Conservation (phyloP, 1,140 invertebrate species). For the Leptestheria dahalacensis region DNA sequence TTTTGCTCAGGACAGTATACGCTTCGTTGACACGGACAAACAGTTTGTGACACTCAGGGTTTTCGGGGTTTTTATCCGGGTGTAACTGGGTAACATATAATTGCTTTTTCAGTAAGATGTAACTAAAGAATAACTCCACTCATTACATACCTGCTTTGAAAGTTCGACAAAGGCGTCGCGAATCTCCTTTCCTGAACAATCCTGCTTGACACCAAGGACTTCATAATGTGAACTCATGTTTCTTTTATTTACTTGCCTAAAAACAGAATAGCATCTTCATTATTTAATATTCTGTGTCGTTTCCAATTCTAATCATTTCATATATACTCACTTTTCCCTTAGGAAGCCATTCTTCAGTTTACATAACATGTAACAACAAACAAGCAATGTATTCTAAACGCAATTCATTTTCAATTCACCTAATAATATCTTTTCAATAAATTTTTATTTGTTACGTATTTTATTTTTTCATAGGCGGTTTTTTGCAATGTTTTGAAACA, state of each 20-base stretch:
- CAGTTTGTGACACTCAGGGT: conserved; percentile 30
- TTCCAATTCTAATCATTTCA: too few species aligned
- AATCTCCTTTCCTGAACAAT: conserved; percentile 5
- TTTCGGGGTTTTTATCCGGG: conserved; percentile 40
- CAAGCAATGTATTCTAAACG: too few species aligned
- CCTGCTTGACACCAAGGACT: neutral
- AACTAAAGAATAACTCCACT: neutral
- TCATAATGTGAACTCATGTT: conserved; percentile 4
- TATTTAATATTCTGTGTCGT: neutral
- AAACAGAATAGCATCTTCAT: too few species aligned
- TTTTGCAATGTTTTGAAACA: too few species aligned
- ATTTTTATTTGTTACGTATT: too few species aligned
- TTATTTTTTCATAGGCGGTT: too few species aligned
- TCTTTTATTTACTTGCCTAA: neutral
- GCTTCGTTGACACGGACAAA: conserved; percentile 47
- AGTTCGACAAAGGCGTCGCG: conserved; percentile 6
- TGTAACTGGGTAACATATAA: conserved; percentile 35
- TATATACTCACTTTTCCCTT: too few species aligned
- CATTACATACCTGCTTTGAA: conserved; percentile 1
- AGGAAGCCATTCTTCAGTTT: too few species aligned
- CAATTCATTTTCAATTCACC: too few species aligned
- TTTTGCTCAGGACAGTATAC: conserved; percentile 41
- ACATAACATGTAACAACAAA: too few species aligned
- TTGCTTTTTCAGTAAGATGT: too few species aligned
- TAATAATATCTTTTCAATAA: too few species aligned